Conservation (phyloP, 2,797 vertebrate genomes). For the Emydoidea blandingii region DNA sequence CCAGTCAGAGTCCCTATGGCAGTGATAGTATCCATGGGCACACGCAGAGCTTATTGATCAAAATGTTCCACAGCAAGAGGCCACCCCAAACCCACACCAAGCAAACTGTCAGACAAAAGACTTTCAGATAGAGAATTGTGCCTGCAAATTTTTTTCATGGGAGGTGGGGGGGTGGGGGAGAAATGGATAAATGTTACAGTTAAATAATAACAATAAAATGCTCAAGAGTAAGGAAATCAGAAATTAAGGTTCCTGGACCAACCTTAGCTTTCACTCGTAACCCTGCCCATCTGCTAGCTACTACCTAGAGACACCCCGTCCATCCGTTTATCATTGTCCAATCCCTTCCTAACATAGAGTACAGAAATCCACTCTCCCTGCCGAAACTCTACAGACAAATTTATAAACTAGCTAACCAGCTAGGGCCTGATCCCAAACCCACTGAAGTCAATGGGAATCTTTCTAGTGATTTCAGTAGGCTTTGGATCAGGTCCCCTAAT, state of each 20-base stretch:
- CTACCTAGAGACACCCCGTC: not conserved
- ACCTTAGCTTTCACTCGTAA: not conserved
- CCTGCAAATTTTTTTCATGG: not conserved
- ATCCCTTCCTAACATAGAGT: not conserved
- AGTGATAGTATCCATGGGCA: not conserved
- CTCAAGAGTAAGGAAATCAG: not conserved
- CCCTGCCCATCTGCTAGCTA: not conserved
- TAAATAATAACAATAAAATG: not conserved
- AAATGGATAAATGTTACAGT: not conserved
- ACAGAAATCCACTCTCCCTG: not conserved
- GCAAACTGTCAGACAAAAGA: not conserved
- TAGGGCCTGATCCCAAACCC: not conserved
- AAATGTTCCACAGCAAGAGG: not conserved
- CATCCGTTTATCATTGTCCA: not conserved
- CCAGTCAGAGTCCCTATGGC: not conserved
- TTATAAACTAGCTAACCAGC: not conserved
- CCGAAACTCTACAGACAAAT: not conserved
- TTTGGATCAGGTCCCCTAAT: not conserved
- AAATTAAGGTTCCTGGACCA: not conserved
- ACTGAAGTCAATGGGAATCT: not conserved
- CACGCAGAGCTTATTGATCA: not conserved
- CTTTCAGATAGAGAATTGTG: not conserved
- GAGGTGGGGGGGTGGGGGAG: not conserved
- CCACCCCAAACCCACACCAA: not conserved
- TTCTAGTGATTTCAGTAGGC: not conserved